Percentiles rank a stretch among this genome's conserved stretches.
Conservation (phyloP, 2,797 vertebrate genomes). For the Iguana delicatissima region DNA sequence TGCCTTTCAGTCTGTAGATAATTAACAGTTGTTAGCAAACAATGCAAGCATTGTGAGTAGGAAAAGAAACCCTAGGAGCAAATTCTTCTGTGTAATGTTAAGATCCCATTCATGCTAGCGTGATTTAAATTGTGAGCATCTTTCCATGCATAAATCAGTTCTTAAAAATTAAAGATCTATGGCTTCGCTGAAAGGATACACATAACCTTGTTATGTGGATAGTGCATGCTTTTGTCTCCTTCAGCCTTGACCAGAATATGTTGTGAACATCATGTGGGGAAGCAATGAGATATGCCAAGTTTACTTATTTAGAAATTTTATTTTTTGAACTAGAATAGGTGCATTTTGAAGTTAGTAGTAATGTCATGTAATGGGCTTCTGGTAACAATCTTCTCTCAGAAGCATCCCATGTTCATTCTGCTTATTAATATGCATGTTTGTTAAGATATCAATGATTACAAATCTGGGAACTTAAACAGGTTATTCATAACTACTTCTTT, state of each 20-base stretch:
- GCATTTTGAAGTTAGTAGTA: not conserved
- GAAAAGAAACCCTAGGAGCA: conserved; percentile 64
- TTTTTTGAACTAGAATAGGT: not conserved
- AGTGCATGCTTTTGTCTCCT: not conserved
- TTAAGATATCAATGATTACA: not conserved
- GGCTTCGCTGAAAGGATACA: not conserved
- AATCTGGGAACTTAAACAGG: not conserved
- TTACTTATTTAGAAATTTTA: not conserved
- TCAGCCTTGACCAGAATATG: not conserved
- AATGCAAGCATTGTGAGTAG: conserved; percentile 72
- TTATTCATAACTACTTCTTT: not conserved
- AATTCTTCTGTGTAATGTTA: conserved; percentile 67
- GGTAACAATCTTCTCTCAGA: not conserved
- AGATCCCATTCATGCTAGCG: conserved; percentile 70
- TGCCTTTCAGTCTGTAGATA: conserved; percentile 71
- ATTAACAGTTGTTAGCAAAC: conserved; percentile 77
- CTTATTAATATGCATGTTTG: not conserved
- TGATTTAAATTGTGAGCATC: conserved; percentile 56
- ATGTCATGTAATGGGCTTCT: not conserved
- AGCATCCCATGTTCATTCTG: not conserved
- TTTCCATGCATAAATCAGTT: not conserved
- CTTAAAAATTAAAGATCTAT: not conserved
- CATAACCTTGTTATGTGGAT: not conserved
- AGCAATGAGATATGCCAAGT: not conserved
- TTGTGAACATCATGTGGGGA: not conserved